Evolutionary conservation across 2,797 vertebrate genomes (phyloP).

Genomic region (Apodemus agrarius): DNA sequence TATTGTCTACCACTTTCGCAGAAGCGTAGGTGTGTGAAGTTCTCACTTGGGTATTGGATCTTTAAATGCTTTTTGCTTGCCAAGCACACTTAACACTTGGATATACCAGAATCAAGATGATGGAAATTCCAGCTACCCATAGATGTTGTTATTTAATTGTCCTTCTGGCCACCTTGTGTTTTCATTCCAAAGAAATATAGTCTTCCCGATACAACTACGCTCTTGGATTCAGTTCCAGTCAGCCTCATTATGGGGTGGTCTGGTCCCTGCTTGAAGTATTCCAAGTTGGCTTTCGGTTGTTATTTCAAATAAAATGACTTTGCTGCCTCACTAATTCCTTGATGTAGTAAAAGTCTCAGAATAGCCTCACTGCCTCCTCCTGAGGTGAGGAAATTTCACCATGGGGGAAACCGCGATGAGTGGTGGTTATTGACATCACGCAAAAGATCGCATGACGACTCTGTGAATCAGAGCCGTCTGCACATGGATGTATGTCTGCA

Average conservation of each 20-base stretch:
- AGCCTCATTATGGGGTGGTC: conserved; percentile 61
- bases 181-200: conserved; percentile 54
- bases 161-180: conserved; percentile 45
- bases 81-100: conserved; percentile 48
- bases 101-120: not conserved
- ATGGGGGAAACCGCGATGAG: conserved; percentile 40
- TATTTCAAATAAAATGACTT: conserved; percentile 76
- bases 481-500: not conserved
- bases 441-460: conserved; percentile 7
- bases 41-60: conserved; percentile 25
- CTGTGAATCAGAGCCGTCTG: conserved; percentile 67
- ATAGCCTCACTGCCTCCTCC: conserved; percentile 10
- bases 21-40: conserved; percentile 53
- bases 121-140: conserved; percentile 11
- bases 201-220: conserved; percentile 34
- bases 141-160: not conserved
- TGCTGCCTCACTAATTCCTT: conserved; percentile 54
- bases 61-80: not conserved
- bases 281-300: conserved; percentile 77
- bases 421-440: conserved; percentile 15
- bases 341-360: conserved; percentile 57
- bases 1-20: not conserved
- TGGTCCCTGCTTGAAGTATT: conserved; percentile 55
- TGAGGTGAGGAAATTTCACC: conserved; percentile 23
- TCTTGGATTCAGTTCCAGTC: conserved; percentile 55